These are phyloP conservation scores for Sebastes paucispinis DNA, from an alignment of 2,797 vertebrate genomes.

Conservation along the genomic window DNA sequence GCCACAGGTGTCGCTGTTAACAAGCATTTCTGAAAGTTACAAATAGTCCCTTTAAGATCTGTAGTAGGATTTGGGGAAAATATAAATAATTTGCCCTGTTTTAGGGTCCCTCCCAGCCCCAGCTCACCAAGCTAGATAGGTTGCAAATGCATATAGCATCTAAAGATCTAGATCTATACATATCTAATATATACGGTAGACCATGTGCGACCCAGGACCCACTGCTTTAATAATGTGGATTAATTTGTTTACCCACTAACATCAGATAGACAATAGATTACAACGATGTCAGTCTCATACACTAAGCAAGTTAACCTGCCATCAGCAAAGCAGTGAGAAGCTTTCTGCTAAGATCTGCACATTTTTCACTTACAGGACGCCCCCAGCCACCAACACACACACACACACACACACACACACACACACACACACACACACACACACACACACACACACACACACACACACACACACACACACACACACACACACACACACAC, in stretches of 20 bases:
- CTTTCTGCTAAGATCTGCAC: slow-evolving; percentile 66
- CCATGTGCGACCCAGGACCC: background rate
- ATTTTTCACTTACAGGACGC: slow-evolving; percentile 52
- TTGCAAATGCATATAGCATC: background rate
- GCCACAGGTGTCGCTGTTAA: too few relatives aligned
- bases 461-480: too few relatives aligned
- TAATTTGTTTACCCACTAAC: slow-evolving; percentile 30
- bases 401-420: background rate
- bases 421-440: background rate
- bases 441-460: too few relatives aligned
- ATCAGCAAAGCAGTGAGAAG: slow-evolving; percentile 44
- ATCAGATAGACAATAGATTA: slow-evolving; percentile 50
- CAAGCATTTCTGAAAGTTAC: too few relatives aligned
- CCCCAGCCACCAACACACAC: slow-evolving; percentile 3
- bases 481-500: too few relatives aligned
- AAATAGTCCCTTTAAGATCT: background rate
- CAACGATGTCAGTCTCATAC: slow-evolving; percentile 33
- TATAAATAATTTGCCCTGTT: background rate
- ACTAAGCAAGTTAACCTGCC: slow-evolving; percentile 38
- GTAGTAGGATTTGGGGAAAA: background rate
- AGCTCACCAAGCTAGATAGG: background rate
- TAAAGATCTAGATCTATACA: background rate
- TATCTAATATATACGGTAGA: background rate
- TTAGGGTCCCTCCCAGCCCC: background rate
- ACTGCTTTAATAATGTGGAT: slow-evolving; percentile 11